Conservation (phyloP, 2,888 invertebrate genomes). For the Deladenus siricidicola region DNA sequence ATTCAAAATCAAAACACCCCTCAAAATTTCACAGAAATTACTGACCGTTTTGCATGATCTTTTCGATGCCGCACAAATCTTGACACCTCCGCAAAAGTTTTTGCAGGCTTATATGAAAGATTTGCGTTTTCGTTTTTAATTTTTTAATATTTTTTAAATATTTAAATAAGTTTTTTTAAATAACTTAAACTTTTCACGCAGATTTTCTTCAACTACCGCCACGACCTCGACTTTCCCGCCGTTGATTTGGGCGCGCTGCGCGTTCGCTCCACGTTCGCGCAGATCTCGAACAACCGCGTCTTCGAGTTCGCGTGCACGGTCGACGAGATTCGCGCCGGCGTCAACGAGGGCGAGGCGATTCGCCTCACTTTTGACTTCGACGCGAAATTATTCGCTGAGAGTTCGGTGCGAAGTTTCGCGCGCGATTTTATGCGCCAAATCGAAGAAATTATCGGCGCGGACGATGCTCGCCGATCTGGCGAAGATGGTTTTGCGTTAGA, state of each 20-base stretch:
- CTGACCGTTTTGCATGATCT: too few species aligned
- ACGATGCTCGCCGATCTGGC: background rate
- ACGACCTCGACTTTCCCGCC: constrained; percentile 41
- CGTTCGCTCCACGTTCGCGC: constrained; percentile 23
- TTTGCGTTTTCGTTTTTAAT: background rate
- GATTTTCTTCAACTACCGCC: constrained; percentile 36
- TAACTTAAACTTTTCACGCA: background rate
- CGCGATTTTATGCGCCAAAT: constrained; percentile 18
- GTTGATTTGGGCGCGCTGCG: constrained; percentile 29
- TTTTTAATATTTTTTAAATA: background rate
- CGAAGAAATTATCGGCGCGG: background rate
- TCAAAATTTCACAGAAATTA: too few species aligned
- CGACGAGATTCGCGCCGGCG: constrained; percentile 35
- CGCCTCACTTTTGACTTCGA: constrained; percentile 38
- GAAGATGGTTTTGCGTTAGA: background rate
- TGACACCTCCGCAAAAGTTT: background rate
- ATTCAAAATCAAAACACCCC: too few species aligned
- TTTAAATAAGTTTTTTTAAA: background rate
- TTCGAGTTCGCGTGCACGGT: constrained; percentile 45
- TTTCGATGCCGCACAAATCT: too few species aligned
- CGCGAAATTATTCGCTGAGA: constrained; percentile 17
- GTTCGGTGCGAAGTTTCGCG: constrained; percentile 24
- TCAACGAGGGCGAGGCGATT: constrained; percentile 2
- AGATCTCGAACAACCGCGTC: constrained; percentile 38
- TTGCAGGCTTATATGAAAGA: too few species aligned